Base-by-base conservation (phyloP, 1,140 invertebrate genomes). In the Tenebrio molitor region DNA sequence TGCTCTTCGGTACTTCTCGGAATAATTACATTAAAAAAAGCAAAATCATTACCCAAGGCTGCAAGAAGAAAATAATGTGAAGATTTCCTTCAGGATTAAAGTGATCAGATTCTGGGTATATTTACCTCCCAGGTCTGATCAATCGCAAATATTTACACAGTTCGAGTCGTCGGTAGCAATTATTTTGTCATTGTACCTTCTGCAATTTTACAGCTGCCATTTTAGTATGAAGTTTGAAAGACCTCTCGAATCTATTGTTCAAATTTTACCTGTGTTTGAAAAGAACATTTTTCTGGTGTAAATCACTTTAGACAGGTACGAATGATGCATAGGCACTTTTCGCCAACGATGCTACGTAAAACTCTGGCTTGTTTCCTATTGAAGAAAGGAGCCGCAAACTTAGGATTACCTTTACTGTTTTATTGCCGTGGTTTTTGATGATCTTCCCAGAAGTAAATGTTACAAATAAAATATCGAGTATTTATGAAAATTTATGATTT, bases 11-110 rank as follows among this genome's bases (percentile, higher is more conserved):
- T 19, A 21, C 50, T 58, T 58, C 50, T 58, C 23, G 23, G 50
- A 58, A 58, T 58, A 58, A 58, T 58, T 58, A 58, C 50, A 58
- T 58, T 58, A 58, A 58, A 58, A 53, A 44, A 44, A 44, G 41
- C 42, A 16, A 44, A 44, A 12, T 44, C 42, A 16, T n/a, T n/a
- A n/a, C 17, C 44, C n/a, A 4, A 50, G n/a, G 8, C 17, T 50
- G 44, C 44, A 50, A 50, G 3, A 50, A 19, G 44, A 50, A 50
- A 50, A 21, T 50, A 19, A 50, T 50, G 19, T 50, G 12, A 50
- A 50, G 19, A 50, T 50, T 17, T 17, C 44, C 29, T 33, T 33
- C 10, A 10, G 10, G 29, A 19, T 14, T 41, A n/a, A n/a, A n/a
- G n/a, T n/a, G n/a, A n/a, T n/a, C n/a, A n/a, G n/a, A n/a, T n/a